Evolutionary conservation across 2,113 vertebrate genomes (phyloP), one percentile per base, ranked within the genome.

Genomic region (Chitala chitala): DNA sequence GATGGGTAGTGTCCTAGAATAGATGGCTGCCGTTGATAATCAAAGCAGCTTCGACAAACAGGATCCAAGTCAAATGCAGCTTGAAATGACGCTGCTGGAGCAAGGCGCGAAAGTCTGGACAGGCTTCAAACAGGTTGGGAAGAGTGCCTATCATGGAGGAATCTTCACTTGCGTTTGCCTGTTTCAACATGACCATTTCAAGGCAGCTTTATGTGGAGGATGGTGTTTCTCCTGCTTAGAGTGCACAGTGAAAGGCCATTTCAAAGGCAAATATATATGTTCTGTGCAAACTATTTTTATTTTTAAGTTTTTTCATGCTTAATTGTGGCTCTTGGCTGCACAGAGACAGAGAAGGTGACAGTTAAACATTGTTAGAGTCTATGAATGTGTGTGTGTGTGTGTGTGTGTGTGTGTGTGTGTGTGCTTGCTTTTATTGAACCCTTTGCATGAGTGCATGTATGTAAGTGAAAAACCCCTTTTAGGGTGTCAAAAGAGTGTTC

Each of bases 1-100:
- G 63, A 42, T 53, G 24, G 44, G n/a, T 22, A 54, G 33, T 42
- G 73, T 31, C 33, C 24, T 42, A 68, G 31, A 66, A 65, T 74
- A 55, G 73, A 54, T 74, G 59, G 31, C 55, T 74, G 36, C 7
- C 48, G 33, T 38, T 66, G 36, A 55, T 66, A 74, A 66, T 55
- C 61, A 74, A 74, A 68, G 61, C 59, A 20, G 44, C 56, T 31
- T 55, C 54, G 29, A 38, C 55, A 72, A 46, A 61, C 55, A 56
- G 48, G 48, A 72, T 59, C 22, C 36, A 33, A 66, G 36, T 38
- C 44, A 22, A 42, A 66, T 48, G 42, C 4, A 15, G 40, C 65
- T 68, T 68, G 65, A 46, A 68, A 42, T 69, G 15, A 4, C 8
- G 42, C 24, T 46, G 40, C 42, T 22, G 50, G 65, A n/a, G n/a